A percentile compares a stretch with the other conserved stretches of the same genome.
These are phyloP conservation scores for Solenopsis fugax DNA, from an alignment of 1,140 invertebrate species.

Conservation along the genomic window DNA sequence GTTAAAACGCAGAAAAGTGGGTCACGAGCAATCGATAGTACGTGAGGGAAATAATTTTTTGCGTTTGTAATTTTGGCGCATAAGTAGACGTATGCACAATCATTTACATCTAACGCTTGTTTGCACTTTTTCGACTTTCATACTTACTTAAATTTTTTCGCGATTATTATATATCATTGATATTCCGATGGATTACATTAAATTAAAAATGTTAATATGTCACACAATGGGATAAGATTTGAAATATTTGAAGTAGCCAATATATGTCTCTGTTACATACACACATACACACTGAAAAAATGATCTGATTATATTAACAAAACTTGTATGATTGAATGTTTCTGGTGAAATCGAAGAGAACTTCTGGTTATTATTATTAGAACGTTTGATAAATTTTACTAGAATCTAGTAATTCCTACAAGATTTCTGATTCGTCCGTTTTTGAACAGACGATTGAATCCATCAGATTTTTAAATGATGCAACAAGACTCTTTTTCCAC, in stretches of 20 bases:
- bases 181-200: not conserved
- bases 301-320: no score
- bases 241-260: not conserved
- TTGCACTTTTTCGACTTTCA: not conserved
- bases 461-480: no score
- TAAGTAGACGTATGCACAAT: not conserved
- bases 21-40: slow-evolving; percentile 51
- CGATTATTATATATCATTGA: not conserved
- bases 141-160: not conserved
- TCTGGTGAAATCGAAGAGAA: no score
- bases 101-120: not conserved
- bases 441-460: no score
- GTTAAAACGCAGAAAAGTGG: slow-evolving; percentile 44
- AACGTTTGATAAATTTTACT: no score
- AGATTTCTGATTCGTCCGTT: no score
- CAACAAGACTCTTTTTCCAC: no score
- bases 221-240: not conserved
- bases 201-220: not conserved
- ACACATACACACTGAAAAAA: no score
- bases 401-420: no score
- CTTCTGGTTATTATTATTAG: no score
- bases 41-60: slow-evolving; percentile 51
- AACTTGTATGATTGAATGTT: no score
- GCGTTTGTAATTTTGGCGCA: slow-evolving; percentile 18
- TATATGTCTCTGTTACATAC: not conserved